Conservation (phyloP, 2,888 invertebrate species). For the Drosophila falleni region DNA sequence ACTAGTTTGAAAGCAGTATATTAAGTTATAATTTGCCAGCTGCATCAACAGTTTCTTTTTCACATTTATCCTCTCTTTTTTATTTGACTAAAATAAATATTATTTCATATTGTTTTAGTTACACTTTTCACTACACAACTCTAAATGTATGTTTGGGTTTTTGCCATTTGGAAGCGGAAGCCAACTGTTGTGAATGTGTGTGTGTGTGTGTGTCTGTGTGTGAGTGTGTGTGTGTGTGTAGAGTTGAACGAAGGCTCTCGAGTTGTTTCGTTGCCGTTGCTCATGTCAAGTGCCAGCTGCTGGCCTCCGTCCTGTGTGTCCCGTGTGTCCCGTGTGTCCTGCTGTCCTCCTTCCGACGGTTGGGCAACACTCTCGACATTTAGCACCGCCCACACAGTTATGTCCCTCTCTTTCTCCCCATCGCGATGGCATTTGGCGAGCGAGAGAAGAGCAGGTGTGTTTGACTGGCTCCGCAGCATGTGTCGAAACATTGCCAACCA, state of each 20-base stretch:
- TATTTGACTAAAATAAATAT: conserved; percentile 53
- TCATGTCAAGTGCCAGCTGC: conserved; percentile 82
- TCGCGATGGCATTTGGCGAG: conserved; percentile 7
- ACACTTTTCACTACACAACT: conserved; percentile 48
- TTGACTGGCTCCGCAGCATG: conserved; percentile 74
- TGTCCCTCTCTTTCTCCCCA: conserved; percentile 21
- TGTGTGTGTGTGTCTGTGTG: conserved; percentile 31
- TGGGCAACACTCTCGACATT: conserved; percentile 74
- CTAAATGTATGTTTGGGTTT: conserved; percentile 45
- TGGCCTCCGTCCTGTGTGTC: conserved; percentile 36
- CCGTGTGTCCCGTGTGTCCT: not conserved
- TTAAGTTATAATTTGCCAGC: conserved; percentile 54
- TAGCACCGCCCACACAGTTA: conserved; percentile 66
- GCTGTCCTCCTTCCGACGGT: conserved; percentile 52
- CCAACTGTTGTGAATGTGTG: conserved; percentile 51
- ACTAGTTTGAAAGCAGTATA: not conserved
- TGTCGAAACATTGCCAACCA: conserved; percentile 65
- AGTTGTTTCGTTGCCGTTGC: conserved; percentile 75
- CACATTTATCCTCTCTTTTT: not conserved
- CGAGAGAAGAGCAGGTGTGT: conserved; percentile 63
- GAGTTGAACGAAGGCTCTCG: conserved; percentile 75
- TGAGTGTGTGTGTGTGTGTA: conserved; percentile 29
- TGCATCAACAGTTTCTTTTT: conserved; percentile 22
- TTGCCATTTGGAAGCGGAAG: conserved; percentile 73
- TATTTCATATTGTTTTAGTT: conserved; percentile 71